Evolutionary conservation across 2,888 invertebrate genomes (phyloP).

Genomic region (Himalopsyche anomala): DNA sequence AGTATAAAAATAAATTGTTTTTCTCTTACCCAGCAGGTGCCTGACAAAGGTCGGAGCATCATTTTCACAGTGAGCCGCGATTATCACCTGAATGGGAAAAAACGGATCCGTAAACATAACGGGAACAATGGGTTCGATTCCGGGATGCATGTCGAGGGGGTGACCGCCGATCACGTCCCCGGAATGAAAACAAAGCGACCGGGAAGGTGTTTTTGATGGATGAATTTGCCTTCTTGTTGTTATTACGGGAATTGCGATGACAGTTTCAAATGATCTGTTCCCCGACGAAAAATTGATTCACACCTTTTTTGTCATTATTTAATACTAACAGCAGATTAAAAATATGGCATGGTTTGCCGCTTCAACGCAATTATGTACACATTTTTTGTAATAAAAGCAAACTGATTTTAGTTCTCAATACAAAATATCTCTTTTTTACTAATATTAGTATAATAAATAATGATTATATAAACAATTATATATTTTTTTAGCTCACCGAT

Average conservation of each 20-base stretch:
- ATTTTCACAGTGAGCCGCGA: conserved; percentile 59
- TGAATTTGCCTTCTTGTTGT: conserved; percentile 47
- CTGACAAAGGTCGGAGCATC: conserved; percentile 52
- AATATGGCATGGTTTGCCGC: neutral
- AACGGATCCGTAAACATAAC: conserved; percentile 50
- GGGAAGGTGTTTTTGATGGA: conserved; percentile 49
- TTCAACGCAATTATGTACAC: too few relatives aligned
- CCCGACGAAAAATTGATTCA: conserved; percentile 45
- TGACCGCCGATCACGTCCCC: conserved; percentile 11
- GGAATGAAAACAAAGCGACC: conserved; percentile 52
- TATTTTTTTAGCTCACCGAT: too few relatives aligned
- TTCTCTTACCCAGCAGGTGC: conserved; percentile 56
- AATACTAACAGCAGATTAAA: conserved; percentile 23
- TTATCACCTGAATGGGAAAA: conserved; percentile 54
- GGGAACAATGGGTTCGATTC: conserved; percentile 54
- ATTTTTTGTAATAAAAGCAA: too few relatives aligned
- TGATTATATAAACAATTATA: too few relatives aligned
- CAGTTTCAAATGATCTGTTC: conserved; percentile 60
- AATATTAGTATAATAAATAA: too few relatives aligned
- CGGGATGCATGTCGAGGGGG: conserved; percentile 38
- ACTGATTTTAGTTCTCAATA: too few relatives aligned
- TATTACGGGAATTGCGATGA: conserved; percentile 55
- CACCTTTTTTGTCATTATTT: conserved; percentile 36
- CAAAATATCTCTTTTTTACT: too few relatives aligned
- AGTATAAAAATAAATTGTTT: conserved; percentile 30